Evolutionary conservation across 2,888 invertebrate genomes (phyloP), one percentile per base, ranked within the genome.

Genomic region (Melieria omissa): DNA sequence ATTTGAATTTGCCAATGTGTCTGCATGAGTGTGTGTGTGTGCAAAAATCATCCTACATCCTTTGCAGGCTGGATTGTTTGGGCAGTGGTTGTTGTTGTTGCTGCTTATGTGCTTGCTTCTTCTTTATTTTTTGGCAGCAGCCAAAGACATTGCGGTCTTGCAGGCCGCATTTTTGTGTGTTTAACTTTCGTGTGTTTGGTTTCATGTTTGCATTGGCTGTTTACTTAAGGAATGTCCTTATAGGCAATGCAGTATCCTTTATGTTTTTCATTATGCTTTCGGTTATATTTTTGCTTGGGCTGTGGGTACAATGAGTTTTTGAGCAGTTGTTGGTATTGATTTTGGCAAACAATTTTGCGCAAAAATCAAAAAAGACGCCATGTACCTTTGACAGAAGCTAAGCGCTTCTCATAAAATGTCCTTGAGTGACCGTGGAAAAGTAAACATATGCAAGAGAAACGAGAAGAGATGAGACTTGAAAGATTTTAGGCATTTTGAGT

Each of bases 201-300:
- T 29, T 58, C n/a, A n/a, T 47, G 41, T 57, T 60, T 47, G 52
- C 42, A 49, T 54, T 61, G 16, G 14, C 29, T 71, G 29, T 73
- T 73, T 71, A 63, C 66, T 71, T 71, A 67, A 64, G 61, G 46
- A 65, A 63, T 61, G 49, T 61, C 41, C 61, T 68, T 60, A 47
- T 47, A 16, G 9, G 42, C 67, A 61, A 67, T 60, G 45, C 49
- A 58, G 7, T 67, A 61, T 67, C 67, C 67, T 67, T 60, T 47
- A 49, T 29, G 29, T 2, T 29, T 29, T 29, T 29, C 29, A 29
- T 29, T 29, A 29, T 3, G 29, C 29, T 29, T 29, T 29, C 29
- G 29, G 16, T 29, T 47, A 16, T 42, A 61, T 67, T 52, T 67
- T 67, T 67, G 52, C 52, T 61, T 67, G 61, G 52, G 67, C 49